These are phyloP conservation scores for Lepus europaeus DNA, from an alignment of 2,113 vertebrate genomes.

Conservation along the genomic window DNA sequence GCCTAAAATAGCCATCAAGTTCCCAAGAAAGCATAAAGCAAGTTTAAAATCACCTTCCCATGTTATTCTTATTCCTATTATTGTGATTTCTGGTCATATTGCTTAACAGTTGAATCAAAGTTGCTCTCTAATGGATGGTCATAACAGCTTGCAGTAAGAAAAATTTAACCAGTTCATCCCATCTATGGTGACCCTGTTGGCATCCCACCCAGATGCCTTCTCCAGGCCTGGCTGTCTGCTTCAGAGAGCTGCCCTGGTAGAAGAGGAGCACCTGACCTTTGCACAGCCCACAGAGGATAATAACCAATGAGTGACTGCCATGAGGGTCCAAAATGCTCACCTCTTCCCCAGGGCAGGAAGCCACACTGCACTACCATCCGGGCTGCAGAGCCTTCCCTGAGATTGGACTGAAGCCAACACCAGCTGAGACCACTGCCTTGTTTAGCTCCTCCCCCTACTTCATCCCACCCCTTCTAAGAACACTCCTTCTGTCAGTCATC, in stretches of 20 bases:
- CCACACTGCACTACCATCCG: background rate
- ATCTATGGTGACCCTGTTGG: background rate
- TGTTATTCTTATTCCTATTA: background rate
- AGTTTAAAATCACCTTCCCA: background rate
- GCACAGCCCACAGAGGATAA: background rate
- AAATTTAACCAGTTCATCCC: background rate
- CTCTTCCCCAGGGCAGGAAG: background rate
- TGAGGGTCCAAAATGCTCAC: background rate
- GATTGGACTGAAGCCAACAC: background rate
- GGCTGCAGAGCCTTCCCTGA: background rate
- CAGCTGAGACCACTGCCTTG: background rate
- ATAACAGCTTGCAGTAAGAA: background rate
- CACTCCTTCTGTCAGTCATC: background rate
- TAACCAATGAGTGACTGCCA: background rate
- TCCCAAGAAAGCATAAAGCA: background rate
- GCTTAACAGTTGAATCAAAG: conserved; percentile 21
- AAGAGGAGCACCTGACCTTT: background rate
- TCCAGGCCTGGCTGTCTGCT: background rate
- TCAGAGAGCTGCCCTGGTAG: background rate
- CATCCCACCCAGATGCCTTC: background rate
- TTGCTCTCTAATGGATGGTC: background rate
- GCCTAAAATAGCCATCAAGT: background rate
- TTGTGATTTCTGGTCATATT: background rate
- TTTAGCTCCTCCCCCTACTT: background rate
- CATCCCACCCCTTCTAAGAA: background rate